Evolutionary conservation across 1,140 invertebrate genomes (phyloP).

Genomic region (Plectrocnemia conspersa): DNA sequence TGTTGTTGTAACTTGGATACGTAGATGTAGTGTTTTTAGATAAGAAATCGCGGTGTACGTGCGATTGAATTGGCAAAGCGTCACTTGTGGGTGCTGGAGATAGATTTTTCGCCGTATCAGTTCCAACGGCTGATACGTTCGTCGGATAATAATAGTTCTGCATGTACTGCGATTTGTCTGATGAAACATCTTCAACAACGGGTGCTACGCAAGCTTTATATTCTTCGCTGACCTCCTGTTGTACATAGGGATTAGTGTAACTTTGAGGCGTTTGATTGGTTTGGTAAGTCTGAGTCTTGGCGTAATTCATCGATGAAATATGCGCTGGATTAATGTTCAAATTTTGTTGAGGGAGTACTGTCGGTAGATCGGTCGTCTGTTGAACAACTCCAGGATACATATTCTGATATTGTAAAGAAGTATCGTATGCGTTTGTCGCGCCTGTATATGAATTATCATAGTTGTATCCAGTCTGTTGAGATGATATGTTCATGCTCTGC

Average conservation of each 20-base stretch:
- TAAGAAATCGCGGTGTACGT: constrained; percentile 44
- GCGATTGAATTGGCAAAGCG: constrained; percentile 48
- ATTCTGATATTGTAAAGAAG: constrained; percentile 4
- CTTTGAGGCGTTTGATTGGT: too few species aligned
- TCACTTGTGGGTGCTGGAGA: constrained; percentile 41
- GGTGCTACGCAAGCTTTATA: neutral
- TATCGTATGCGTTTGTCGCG: constrained; percentile 9
- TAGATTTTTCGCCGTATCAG: too few species aligned
- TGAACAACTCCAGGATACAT: neutral
- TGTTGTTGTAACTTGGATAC: constrained; percentile 16
- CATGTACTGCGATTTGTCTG: neutral
- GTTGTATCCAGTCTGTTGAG: constrained; percentile 3
- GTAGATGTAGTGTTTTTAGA: neutral
- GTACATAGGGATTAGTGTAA: neutral
- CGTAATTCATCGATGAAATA: constrained; percentile 18
- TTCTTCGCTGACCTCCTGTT: neutral
- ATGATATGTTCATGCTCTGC: constrained; percentile 32
- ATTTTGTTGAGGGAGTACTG: neutral
- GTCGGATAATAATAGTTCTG: constrained; percentile 1
- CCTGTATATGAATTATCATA: constrained; percentile 2
- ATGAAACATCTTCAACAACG: neutral
- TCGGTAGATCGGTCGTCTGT: neutral
- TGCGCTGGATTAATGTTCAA: neutral
- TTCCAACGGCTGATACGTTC: constrained; percentile 2
- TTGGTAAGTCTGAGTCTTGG: constrained; percentile 15